Evolutionary conservation across 2,113 vertebrate genomes (phyloP).

Genomic region (Tachysurus vachellii): DNA sequence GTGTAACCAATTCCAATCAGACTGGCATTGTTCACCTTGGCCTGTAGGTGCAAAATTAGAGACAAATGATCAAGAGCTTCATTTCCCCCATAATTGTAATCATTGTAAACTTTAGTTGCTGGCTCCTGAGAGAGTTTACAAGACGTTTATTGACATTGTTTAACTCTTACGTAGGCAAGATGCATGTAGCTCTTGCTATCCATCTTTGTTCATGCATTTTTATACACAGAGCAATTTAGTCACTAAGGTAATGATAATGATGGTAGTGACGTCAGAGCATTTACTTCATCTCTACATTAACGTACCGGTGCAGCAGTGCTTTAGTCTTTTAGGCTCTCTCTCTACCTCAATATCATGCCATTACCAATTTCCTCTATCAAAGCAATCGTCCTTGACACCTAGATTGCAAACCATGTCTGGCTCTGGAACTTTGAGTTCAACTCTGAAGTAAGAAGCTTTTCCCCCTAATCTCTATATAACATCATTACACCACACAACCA

Average conservation of each 20-base stretch:
- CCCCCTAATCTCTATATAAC: background rate
- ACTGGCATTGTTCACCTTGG: conserved; percentile 97
- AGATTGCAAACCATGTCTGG: background rate
- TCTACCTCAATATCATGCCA: background rate
- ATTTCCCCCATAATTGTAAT: background rate
- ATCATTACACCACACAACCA: background rate
- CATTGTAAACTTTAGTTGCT: background rate
- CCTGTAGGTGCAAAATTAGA: conserved; percentile 67
- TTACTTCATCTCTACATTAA: background rate
- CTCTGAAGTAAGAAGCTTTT: background rate
- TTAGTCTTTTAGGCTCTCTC: no score
- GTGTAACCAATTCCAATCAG: conserved; percentile 93
- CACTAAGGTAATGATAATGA: background rate
- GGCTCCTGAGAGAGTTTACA: background rate
- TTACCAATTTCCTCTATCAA: background rate
- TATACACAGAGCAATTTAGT: background rate
- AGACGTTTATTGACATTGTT: background rate
- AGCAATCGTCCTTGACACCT: background rate
- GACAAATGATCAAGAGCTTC: background rate
- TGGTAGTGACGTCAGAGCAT: background rate
- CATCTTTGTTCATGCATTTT: background rate
- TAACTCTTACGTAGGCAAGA: background rate
- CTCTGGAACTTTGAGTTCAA: background rate
- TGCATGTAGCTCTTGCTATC: background rate
- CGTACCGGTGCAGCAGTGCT: background rate